Evolutionary conservation across 2,113 vertebrate genomes (phyloP), one percentile per base, ranked within the genome.

Genomic region (Empidonax alnorum): DNA sequence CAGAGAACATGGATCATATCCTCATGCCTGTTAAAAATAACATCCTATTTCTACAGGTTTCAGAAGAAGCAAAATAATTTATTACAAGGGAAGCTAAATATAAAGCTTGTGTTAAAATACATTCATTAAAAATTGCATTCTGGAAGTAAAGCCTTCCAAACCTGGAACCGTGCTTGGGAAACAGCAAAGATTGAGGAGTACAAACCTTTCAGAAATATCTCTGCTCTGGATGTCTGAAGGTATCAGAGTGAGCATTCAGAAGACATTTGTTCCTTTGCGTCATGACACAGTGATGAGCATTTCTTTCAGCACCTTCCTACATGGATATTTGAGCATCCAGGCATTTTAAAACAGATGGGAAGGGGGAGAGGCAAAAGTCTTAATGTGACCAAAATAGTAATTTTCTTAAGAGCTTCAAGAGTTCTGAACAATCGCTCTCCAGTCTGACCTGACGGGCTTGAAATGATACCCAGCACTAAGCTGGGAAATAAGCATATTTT

Each of bases 221-320:
- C 92, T 93, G 93, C 84, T 95, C 73, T 44, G 90, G 52, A 96
- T 80, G 80, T 19, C 96, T 96, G 89, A 63, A 93, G 94, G 96
- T 59, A 84, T 22, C 95, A 49, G 92, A 92, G 73, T 93, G 90
- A 97, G 77, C 92, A 92, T 89, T 90, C 93, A 88, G 92, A 37
- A 55, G 63, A 33, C 24, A 18, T 85, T 93, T 96, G 83, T 63
- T 92, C 80, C 94, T 94, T 94, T 95, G 92, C 89, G 69, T 93
- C 92, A 96, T 68, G 58, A 68, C 90, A 55, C 1, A 3, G 55
- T 97, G 97, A 97, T 88, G 73, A 92, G 66, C 89, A 94, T 85
- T 91, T 89, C 82, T 93, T 93, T 93, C 80, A 94, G 87, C 93
- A 96, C 95, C 96, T 97, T 97, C 75, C 85, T 68, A 94, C 97